Evolutionary conservation across 2,797 vertebrate species (phyloP), one percentile per base, ranked within the genome.

Genomic region (Chelonia mydas): DNA sequence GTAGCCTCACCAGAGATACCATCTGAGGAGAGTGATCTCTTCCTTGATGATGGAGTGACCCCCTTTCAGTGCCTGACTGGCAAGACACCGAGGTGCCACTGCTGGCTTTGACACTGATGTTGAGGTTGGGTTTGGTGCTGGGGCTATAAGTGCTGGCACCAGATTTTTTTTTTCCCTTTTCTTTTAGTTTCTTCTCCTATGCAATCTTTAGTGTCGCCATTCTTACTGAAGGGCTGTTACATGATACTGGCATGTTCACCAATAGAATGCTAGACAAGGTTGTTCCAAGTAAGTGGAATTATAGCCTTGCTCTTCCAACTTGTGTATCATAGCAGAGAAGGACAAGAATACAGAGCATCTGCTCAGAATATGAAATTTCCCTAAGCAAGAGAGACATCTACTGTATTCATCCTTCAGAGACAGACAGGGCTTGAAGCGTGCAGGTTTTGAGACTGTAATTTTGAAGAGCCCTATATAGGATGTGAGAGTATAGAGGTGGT

Each of bases 1-100:
- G 16, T 7, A 21, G 41, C 15, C n/a, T 57, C 37, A 2, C 41
- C 2, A 65, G 3, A 3, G 8, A 61, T 2, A 1, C 25, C 77
- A 86, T 33, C 72, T 74, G 6, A 45, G n/a, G 37, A 23, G 37
- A 74, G 37, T 25, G 37, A 45, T 74, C 41, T 74, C 37, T 25
- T 72, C 5, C 9, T 12, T 41, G n/a, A 41, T 61, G 27, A 33
- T 61, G 59, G 59, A 61, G 13, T 33, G 31, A 6, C 31, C 10
- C 5, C 11, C 21, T 74, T 74, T 74, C 68, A 74, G 37, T 45
- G 68, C 23, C 10, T 41, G 37, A 45, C 37, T 45, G 37, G 41
- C 23, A 41, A 21, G 23, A 45, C 37, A 74, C 21, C 11, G 8
- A 45, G 37, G 17, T 23, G 23, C 21, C 41, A 12, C n/a, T 74